Percentiles rank a stretch among this genome's conserved stretches.
Conservation (phyloP, 2,113 vertebrate genomes). For the Pseudorasbora parva region DNA sequence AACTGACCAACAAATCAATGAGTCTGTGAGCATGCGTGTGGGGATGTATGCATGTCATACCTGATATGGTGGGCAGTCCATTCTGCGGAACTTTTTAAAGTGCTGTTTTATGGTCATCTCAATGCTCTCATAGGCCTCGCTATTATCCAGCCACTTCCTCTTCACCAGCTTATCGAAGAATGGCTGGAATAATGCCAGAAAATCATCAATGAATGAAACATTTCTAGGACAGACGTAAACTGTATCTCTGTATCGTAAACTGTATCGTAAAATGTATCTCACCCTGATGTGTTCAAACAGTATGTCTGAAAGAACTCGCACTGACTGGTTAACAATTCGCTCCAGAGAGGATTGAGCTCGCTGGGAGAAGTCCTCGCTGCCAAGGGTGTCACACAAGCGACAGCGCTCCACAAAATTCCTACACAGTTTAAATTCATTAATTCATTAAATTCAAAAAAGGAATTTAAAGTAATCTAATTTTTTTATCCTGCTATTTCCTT, state of each 20-base stretch:
- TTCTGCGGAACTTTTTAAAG: conserved; percentile 81
- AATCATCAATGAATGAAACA: neutral
- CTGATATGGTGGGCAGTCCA: conserved; percentile 88
- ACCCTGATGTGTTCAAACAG: conserved; percentile 90
- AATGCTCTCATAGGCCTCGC: conserved; percentile 85
- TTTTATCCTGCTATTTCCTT: neutral
- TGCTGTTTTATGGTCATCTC: conserved; percentile 81
- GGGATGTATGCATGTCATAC: conserved; percentile 62
- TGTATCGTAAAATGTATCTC: too few species aligned
- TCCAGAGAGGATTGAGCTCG: conserved; percentile 80
- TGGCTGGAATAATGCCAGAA: conserved; percentile 72
- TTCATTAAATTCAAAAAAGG: too few species aligned
- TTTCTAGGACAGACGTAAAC: neutral
- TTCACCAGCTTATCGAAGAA: conserved; percentile 88
- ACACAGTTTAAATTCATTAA: too few species aligned
- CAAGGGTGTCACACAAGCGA: conserved; percentile 80
- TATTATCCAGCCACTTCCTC: conserved; percentile 86
- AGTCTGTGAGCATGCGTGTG: neutral
- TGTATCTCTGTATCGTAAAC: too few species aligned
- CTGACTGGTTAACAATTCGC: conserved; percentile 81
- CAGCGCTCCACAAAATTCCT: conserved; percentile 84
- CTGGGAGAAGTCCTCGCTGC: conserved; percentile 79
- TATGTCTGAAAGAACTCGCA: conserved; percentile 78
- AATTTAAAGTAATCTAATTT: too few species aligned
- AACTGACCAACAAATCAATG: neutral